A percentile compares a stretch with the other conserved stretches of the same genome.
phyloP scores from a whole-genome alignment of 2,113 vertebrate species.

The Mixornis gularis region DNA sequence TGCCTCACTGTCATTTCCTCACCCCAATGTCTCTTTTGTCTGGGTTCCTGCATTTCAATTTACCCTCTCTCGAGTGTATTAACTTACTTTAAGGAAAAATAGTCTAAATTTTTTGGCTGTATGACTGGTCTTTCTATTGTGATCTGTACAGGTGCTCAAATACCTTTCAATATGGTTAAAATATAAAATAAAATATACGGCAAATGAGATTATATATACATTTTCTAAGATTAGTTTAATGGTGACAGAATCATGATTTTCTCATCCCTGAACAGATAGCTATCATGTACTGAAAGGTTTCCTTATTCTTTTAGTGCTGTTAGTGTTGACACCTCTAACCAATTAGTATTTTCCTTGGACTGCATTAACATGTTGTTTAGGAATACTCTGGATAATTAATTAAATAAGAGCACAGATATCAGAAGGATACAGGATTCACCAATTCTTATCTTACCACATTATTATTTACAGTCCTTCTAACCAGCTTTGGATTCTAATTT shows the following conservation, averaged over 20 bases:
- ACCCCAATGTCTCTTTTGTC: conserved; percentile 20
- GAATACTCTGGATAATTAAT: neutral
- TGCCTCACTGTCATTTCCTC: conserved; percentile 38
- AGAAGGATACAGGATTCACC: neutral
- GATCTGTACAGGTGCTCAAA: neutral
- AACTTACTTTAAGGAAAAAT: conserved; percentile 26
- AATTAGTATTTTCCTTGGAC: neutral
- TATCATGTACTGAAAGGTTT: neutral
- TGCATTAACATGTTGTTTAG: neutral
- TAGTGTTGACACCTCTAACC: conserved; percentile 27
- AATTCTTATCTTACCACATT: neutral
- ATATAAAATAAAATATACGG: neutral
- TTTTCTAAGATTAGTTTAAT: neutral
- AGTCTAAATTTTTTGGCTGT: conserved; percentile 6
- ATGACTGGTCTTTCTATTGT: neutral
- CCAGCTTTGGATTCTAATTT: neutral
- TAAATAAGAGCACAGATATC: neutral
- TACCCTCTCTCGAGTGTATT: neutral
- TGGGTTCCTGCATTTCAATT: conserved; percentile 38
- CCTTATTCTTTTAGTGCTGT: neutral
- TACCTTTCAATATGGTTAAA: neutral
- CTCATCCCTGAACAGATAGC: neutral
- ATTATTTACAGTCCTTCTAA: neutral
- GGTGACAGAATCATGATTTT: conserved; percentile 4
- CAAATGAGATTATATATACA: neutral